Base-by-base conservation (phyloP, 2,888 invertebrate genomes). In the Seira sanloemensis region DNA sequence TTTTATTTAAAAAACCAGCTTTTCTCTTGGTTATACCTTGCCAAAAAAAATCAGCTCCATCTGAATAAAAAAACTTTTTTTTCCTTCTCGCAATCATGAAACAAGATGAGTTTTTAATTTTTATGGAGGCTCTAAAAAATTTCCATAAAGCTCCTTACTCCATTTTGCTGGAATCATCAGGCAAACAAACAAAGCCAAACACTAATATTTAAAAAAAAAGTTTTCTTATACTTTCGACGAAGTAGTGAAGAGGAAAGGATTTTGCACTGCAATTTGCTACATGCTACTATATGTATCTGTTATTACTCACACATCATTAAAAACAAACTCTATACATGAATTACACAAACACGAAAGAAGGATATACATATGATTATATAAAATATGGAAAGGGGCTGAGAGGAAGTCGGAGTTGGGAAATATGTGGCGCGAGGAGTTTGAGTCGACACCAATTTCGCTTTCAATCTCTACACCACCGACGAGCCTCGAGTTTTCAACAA, bases 51-150 rank as follows among this genome's bases (percentile, higher is more conserved):
- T 50, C 50, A 2, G n/a, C n/a, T n/a, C n/a, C n/a, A n/a, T n/a
- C n/a, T n/a, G n/a, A n/a, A n/a, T n/a, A n/a, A n/a, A 50, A 50
- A 12, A 2, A 12, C 50, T 50, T 50, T 37, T 50, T 50, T n/a
- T n/a, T n/a, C n/a, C n/a, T n/a, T 50, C 50, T 50, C 50, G n/a
- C 5, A 2, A 50, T 50, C 50, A 50, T 18, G 50, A 50, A 37
- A 50, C 50, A 50, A 50, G 50, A 50, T 50, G 50, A 50, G 50
- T 50, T 50, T 50, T 50, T 50, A 50, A 50, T 50, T 50, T 50
- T 50, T 50, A 50, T 50, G 50, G 50, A n/a, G 16, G 50, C 50
- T 50, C 50, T 50, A 50, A 50, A 37, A n/a, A 50, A 50, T 50
- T 50, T 50, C 16, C 50, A 50, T 50, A 18, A 50, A 50, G 50